Conservation (phyloP, 2,113 vertebrate species). For the Myotis yumanensis region DNA sequence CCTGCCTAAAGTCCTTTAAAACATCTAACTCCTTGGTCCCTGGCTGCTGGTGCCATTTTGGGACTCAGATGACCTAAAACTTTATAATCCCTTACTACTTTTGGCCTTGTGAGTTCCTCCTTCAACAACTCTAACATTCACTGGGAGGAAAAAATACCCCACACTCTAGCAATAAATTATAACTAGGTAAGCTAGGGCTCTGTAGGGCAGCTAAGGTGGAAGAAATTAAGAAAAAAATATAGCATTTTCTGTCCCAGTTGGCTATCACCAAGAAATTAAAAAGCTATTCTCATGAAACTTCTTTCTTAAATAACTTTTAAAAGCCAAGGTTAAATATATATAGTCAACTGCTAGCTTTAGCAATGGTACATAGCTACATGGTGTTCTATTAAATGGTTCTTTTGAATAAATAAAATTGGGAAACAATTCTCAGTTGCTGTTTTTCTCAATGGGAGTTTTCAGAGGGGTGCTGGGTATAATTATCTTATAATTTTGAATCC, state of each 20-base stretch:
- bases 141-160: background rate
- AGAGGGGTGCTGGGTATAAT: constrained; percentile 53
- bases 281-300: background rate
- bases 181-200: background rate
- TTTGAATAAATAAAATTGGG: constrained; percentile 13
- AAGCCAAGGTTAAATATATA: background rate
- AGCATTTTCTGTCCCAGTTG: background rate
- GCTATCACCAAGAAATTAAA: background rate
- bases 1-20: too few relatives aligned
- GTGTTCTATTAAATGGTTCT: background rate
- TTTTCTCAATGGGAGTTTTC: constrained; percentile 71
- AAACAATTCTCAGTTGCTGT: constrained; percentile 42
- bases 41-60: too few relatives aligned
- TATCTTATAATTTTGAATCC: constrained; percentile 58
- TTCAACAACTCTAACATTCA: too few relatives aligned
- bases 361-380: background rate
- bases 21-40: too few relatives aligned
- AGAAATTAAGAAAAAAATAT: background rate
- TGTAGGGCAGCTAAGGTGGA: background rate
- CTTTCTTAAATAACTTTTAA: constrained; percentile 8
- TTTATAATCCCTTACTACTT: too few relatives aligned
- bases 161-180: background rate
- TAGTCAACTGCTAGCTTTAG: background rate
- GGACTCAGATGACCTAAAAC: too few relatives aligned
- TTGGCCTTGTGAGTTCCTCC: too few relatives aligned